Conservation (phyloP, 2,888 invertebrate genomes). For the Alloscopus bannaensis region DNA sequence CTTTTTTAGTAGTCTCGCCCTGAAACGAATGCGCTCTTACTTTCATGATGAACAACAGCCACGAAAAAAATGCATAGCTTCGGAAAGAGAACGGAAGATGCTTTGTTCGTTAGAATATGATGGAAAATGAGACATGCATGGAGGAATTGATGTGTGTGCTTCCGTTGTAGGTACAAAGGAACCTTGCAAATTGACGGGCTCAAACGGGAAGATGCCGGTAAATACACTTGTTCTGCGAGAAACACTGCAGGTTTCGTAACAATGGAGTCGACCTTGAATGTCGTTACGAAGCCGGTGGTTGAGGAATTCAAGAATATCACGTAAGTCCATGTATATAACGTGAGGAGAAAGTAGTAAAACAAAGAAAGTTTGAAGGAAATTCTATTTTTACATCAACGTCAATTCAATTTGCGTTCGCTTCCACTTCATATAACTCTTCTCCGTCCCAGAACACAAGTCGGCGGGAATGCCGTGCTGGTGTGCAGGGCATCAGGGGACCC, state of each 20-base stretch:
- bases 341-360: too few species aligned
- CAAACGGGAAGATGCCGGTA: slow-evolving; percentile 85
- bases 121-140: too few species aligned
- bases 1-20: too few species aligned
- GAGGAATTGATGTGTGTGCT: too few species aligned
- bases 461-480: slow-evolving; percentile 66
- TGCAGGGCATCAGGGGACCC: slow-evolving; percentile 90
- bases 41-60: too few species aligned
- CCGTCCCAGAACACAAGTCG: slow-evolving; percentile 63
- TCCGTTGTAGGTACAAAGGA: slow-evolving; percentile 78
- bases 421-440: not conserved
- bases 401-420: not conserved
- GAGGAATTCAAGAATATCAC: slow-evolving; percentile 86
- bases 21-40: too few species aligned
- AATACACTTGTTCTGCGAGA: slow-evolving; percentile 87
- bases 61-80: too few species aligned
- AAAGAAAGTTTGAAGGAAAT: not conserved
- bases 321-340: slow-evolving; percentile 58
- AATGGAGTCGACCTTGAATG: slow-evolving; percentile 82
- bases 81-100: too few species aligned
- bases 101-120: too few species aligned
- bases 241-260: slow-evolving; percentile 87
- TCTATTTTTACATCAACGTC: not conserved
- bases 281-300: slow-evolving; percentile 87
- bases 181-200: slow-evolving; percentile 84